Evolutionary conservation across 2,888 invertebrate genomes (phyloP).

Genomic region (Cylindroiulus punctatus): DNA sequence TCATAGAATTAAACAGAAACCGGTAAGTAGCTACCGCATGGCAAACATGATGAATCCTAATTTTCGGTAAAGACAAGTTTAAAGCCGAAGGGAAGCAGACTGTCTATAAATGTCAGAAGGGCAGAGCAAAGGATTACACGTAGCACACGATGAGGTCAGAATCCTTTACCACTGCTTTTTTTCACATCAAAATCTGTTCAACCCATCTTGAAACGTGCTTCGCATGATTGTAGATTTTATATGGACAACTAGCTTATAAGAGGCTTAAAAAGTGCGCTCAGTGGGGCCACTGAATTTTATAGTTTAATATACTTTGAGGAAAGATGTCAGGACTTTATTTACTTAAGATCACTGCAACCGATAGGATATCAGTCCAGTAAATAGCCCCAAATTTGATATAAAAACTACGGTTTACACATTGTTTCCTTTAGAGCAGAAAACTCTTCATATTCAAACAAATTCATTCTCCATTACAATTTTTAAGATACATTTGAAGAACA

Average conservation of each 20-base stretch:
- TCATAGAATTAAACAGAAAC: background rate
- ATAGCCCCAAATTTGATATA: no score
- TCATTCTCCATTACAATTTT: no score
- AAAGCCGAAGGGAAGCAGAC: background rate
- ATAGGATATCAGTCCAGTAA: no score
- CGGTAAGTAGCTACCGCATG: background rate
- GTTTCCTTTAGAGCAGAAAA: no score
- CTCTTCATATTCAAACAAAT: no score
- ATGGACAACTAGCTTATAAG: background rate
- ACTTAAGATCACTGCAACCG: background rate
- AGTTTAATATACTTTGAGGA: constrained; percentile 13
- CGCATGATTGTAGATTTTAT: background rate
- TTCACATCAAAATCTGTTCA: background rate
- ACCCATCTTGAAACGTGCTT: constrained; percentile 21
- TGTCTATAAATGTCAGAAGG: background rate
- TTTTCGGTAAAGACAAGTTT: background rate
- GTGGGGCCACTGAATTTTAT: constrained; percentile 19
- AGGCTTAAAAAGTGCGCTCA: background rate
- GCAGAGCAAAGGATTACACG: background rate
- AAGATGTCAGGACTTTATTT: background rate
- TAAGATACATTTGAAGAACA: no score
- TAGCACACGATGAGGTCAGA: constrained; percentile 33
- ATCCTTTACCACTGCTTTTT: constrained; percentile 15
- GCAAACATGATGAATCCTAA: background rate
- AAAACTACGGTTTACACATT: no score